Percentiles rank a stretch among this genome's conserved stretches.
Evolutionary conservation across 2,888 invertebrate genomes (phyloP).

Genomic region (Steinernema hermaphroditum): DNA sequence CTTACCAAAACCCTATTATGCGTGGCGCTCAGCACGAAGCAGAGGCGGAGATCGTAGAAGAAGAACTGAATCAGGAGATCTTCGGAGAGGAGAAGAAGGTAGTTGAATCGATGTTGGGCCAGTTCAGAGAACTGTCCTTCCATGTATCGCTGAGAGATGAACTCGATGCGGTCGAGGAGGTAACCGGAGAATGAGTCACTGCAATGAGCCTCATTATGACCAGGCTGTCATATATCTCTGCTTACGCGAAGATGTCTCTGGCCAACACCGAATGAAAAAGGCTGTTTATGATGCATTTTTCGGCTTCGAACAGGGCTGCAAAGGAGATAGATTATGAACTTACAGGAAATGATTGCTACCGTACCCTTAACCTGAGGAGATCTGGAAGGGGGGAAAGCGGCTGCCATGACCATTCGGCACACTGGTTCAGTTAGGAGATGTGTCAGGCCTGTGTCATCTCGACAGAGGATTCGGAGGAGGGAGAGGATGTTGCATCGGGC

Average conservation of each 20-base stretch:
- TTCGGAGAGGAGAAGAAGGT: constrained; percentile 32
- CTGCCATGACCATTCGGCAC: not conserved
- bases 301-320: constrained; percentile 41
- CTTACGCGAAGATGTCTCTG: constrained; percentile 33
- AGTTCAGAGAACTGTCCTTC: constrained; percentile 32
- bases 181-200: not conserved
- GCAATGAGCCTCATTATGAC: no score
- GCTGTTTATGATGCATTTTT: constrained; percentile 43
- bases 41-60: constrained; percentile 49
- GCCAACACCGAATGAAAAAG: constrained; percentile 39
- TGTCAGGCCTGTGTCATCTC: not conserved
- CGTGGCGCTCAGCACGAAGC: constrained; percentile 46
- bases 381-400: not conserved
- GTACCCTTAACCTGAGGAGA: not conserved
- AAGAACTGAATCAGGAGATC: constrained; percentile 32
- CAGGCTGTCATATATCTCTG: not conserved
- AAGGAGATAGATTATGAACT: no score
- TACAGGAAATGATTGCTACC: not conserved
- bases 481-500: not conserved
- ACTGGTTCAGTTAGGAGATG: not conserved
- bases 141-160: not conserved
- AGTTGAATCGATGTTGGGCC: constrained; percentile 15
- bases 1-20: constrained; percentile 38
- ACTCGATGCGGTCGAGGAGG: not conserved
- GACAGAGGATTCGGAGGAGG: not conserved